Evolutionary conservation across 1,140 invertebrate species (phyloP), one percentile per base, ranked within the genome.

Genomic region (Pseudomyrmex cubaensis): DNA sequence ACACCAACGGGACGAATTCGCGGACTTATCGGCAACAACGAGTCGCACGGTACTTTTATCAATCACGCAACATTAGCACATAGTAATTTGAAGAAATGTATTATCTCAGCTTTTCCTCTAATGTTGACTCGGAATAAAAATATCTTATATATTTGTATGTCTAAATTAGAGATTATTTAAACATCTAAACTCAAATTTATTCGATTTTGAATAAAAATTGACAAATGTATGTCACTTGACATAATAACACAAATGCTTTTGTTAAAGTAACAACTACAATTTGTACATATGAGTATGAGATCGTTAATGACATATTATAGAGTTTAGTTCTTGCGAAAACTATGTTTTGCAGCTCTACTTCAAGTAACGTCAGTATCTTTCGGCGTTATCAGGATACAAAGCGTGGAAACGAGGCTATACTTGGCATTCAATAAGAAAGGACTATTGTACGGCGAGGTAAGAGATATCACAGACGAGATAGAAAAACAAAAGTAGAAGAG

Each of bases 361-460:
- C 94, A 96, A 84, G 91, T 96, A 66, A 94, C 93, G 54, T 93
- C 95, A 2, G 94, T 95, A 90, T 66, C 86, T 86, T 85, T 92
- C 80, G 85, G 95, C 8, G 94, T 96, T 86, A 94, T 96, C 22
- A 92, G 94, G 85, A 95, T 96, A 66, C 93, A 94, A 90, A 95
- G 95, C 66, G 90, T 95, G n/a, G 93, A 95, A 82, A 95, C 95
- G 2, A 94, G 95, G 48, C 88, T 95, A 1, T 96, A 95, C 84
- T 90, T 97, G 20, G 96, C 96, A 15, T 96, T 96, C 93, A 95
- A 96, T 85, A 93, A 94, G 59, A 95, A 95, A 89, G 96, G 96
- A 56, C 93, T 94, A 62, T 90, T 96, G 9, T 96, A 96, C 88
- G 95, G 95, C 59, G 96, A 96, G 94, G 95, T 96, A 93, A 93